Evolutionary conservation across 2,888 invertebrate genomes (phyloP), one percentile per base, ranked within the genome.

Genomic region (Taphrorychus bicolor): DNA sequence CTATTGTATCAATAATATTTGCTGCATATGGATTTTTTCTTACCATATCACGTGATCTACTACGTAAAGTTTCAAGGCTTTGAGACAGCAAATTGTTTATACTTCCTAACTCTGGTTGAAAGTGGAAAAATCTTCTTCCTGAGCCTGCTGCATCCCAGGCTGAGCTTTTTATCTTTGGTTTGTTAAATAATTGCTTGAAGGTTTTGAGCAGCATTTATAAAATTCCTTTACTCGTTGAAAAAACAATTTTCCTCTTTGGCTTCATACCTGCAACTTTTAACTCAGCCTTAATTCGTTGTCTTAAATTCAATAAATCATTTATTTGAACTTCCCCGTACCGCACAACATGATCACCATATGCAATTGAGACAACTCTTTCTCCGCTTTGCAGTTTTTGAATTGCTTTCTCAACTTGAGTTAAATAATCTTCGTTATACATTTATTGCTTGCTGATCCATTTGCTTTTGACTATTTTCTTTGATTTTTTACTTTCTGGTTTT

Each of bases 261-360:
- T 51, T 51, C 22, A 19, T 17, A 18, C 52, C 52, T 41, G 42
- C 58, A 48, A 58, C 58, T 48, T 58, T 58, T 17, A 58, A 32
- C 45, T 49, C 58, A 51, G 58, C 58, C 19, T 58, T 58, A n/a
- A 58, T 58, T 48, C 58, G 42, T 58, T 58, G 58, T 49, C 58
- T 58, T 51, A 58, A 49, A n/a, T 48, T 19, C 45, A 58, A 48
- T 49, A 58, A 32, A 58, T 58, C 58, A 9, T 58, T 58, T 58
- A 58, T 58, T 23, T 58, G 58, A 42, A 58, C 58, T 58, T 58
- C 58, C 3, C 5, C 58, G 17, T 58, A 58, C 14, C 58, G 4
- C 19, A 58, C 58, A 5, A 58, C 58, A 58, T 58, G 58, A 19
- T 58, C 58, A 58, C 58, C 58, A 58, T 58, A 58, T 5, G 58